phyloP scores from a whole-genome alignment of 2,797 vertebrate genomes.

The Gorsachius magnificus region DNA sequence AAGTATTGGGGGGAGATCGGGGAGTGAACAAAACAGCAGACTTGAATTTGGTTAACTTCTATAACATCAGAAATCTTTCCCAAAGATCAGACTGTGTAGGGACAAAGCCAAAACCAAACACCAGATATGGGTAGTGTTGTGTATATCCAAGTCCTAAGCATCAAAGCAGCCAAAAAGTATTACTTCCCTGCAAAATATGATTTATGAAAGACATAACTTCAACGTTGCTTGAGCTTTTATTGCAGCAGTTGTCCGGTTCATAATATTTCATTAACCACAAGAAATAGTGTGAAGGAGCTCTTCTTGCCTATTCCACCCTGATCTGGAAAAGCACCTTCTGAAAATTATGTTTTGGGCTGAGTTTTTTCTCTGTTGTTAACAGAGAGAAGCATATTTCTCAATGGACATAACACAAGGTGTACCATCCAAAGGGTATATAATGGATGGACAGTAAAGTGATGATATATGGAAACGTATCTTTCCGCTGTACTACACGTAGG shows the following conservation, averaged over 20 bases:
- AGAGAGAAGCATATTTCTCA: not conserved
- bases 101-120: not conserved
- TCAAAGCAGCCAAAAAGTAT: not conserved
- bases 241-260: not conserved
- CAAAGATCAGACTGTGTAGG: not conserved
- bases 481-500: accelerated
- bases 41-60: not conserved
- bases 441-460: not conserved
- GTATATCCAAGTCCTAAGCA: not conserved
- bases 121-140: not conserved
- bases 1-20: not conserved
- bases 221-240: not conserved
- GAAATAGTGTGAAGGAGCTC: not conserved
- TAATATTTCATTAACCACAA: not conserved
- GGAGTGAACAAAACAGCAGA: not conserved
- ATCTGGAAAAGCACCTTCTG: not conserved
- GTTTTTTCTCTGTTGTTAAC: not conserved
- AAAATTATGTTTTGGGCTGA: not conserved
- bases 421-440: not conserved
- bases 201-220: not conserved
- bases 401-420: not conserved
- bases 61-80: not conserved
- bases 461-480: not conserved
- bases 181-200: not conserved
- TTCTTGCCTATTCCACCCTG: not conserved